phyloP scores from a whole-genome alignment of 1,140 invertebrate species.

The Yoshiicerus persimilis region DNA sequence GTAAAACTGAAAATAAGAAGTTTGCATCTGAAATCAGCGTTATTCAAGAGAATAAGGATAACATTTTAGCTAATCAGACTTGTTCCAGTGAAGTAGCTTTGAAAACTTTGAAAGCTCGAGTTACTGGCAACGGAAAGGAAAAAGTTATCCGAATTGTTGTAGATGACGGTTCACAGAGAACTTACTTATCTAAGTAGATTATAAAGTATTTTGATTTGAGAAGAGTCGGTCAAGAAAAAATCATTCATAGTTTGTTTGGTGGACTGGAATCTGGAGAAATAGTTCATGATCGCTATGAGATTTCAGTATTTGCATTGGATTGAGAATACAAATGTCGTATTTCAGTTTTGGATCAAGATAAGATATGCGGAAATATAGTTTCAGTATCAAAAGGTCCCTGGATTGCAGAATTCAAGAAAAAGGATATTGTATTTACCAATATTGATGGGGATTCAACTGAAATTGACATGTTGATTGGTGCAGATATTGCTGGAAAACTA shows the following conservation, averaged over 20 bases:
- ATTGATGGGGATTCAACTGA: background rate
- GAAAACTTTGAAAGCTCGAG: background rate
- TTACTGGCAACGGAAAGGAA: background rate
- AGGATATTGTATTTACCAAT: background rate
- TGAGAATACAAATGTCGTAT: background rate
- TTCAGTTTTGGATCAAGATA: background rate
- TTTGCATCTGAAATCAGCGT: too few relatives aligned
- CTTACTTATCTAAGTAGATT: background rate
- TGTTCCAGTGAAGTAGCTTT: background rate
- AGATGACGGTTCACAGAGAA: background rate
- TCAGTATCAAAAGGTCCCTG: background rate
- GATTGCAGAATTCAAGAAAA: background rate
- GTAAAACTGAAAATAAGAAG: background rate
- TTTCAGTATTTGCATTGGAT: too few relatives aligned
- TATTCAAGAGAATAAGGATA: too few relatives aligned
- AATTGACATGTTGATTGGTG: background rate
- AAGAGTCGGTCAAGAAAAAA: background rate
- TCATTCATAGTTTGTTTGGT: constrained; percentile 15
- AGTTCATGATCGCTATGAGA: too few relatives aligned
- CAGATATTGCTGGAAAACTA: too few relatives aligned
- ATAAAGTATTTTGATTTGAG: background rate
- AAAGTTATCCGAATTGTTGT: constrained; percentile 4
- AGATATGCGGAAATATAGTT: background rate
- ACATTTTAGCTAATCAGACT: background rate
- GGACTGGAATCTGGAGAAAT: background rate